phyloP scores from a whole-genome alignment of 35 echinoderm and acorn worm species.

The Strongylocentrotus purpuratus region DNA sequence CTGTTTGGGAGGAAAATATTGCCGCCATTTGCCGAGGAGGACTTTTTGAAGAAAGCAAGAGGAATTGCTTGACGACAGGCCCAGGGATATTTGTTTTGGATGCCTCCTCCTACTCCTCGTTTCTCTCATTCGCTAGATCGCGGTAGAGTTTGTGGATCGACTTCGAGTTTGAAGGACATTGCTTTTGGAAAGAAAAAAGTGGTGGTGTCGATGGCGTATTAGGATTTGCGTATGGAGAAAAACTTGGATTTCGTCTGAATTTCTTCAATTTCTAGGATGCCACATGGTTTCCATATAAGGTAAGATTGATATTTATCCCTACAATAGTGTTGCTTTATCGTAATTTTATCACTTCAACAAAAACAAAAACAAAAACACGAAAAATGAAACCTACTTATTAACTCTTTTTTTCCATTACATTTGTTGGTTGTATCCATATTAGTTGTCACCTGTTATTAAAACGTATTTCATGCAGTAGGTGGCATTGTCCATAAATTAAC shows the following conservation, averaged over 20 bases:
- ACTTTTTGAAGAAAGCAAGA: background rate
- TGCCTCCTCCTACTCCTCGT: background rate
- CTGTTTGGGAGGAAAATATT: constrained; percentile 17
- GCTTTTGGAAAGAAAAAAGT: background rate
- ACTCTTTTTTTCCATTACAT: no score
- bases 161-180: background rate
- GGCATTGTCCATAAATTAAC: no score
- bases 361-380: no score
- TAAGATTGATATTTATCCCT: background rate
- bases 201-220: background rate
- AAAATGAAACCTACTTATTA: no score
- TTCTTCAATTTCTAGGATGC: background rate
- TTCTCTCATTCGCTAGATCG: background rate
- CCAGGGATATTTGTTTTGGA: background rate
- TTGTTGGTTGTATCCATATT: no score
- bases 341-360: no score
- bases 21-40: background rate
- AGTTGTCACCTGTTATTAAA: no score
- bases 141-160: background rate
- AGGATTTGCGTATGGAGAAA: background rate
- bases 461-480: no score
- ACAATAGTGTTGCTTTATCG: no score
- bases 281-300: background rate
- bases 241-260: background rate
- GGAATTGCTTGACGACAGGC: background rate